phyloP scores from a whole-genome alignment of 2,888 invertebrate species.

The Coecobrya sp. region DNA sequence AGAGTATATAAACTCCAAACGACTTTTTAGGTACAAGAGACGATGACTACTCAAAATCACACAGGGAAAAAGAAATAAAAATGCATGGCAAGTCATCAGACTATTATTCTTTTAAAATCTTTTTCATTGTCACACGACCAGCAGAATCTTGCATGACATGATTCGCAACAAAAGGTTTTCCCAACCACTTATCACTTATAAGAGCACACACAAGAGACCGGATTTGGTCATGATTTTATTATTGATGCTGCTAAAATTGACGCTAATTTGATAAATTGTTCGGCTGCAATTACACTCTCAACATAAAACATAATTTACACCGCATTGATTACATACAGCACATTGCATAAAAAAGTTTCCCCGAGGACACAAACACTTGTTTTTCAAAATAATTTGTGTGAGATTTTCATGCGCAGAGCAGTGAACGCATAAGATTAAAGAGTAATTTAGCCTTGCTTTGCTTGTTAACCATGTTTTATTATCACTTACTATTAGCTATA shows the following conservation, averaged over 20 bases:
- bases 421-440: not conserved
- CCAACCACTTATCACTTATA: not conserved
- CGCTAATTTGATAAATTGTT: conserved; percentile 58
- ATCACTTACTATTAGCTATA: not conserved
- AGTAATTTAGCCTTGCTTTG: conserved; percentile 18
- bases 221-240: conserved; percentile 14
- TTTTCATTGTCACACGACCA: not conserved
- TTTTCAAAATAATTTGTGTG: conserved; percentile 27
- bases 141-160: not conserved
- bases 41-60: too few relatives aligned
- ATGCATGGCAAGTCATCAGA: not conserved
- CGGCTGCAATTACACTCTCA: conserved; percentile 33
- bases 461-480: conserved; percentile 51
- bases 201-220: not conserved
- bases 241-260: conserved; percentile 15
- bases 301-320: conserved; percentile 57
- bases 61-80: too few relatives aligned
- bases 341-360: not conserved
- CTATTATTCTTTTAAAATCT: not conserved
- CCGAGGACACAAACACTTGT: conserved; percentile 4
- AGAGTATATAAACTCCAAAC: too few relatives aligned
- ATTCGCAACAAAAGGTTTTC: not conserved
- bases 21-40: not conserved
- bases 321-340: conserved; percentile 30
- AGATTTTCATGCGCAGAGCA: not conserved